These are phyloP conservation scores for Silurus lanzhouensis DNA, from an alignment of 2,797 vertebrate genomes.

Conservation along the genomic window DNA sequence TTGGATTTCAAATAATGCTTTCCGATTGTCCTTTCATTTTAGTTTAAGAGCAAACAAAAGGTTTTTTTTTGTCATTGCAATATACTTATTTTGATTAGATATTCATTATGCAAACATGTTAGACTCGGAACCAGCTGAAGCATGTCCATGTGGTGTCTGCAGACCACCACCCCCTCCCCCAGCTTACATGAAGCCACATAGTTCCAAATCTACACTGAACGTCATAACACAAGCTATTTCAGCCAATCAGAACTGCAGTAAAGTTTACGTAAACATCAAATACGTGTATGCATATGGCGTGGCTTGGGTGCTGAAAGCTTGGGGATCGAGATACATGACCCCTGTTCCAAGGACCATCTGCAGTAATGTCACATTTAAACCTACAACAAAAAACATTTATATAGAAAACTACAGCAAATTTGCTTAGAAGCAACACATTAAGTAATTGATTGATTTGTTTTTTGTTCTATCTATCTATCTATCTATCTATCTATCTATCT, in stretches of 20 bases:
- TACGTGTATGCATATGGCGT: constrained; percentile 65
- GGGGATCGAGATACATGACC: neutral
- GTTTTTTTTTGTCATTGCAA: neutral
- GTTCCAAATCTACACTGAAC: constrained; percentile 47
- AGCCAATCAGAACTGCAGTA: constrained; percentile 57
- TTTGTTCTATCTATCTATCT: neutral
- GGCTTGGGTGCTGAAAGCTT: constrained; percentile 74
- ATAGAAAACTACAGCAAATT: neutral
- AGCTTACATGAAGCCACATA: neutral
- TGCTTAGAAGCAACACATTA: neutral
- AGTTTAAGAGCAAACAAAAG: neutral
- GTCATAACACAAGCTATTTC: constrained; percentile 44
- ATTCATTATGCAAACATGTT: neutral
- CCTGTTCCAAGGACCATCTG: neutral
- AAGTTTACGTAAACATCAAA: constrained; percentile 68
- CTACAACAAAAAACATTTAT: neutral
- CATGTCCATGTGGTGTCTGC: neutral
- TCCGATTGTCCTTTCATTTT: neutral
- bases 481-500: neutral
- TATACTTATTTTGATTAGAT: neutral
- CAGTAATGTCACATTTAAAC: neutral
- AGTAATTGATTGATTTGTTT: no score
- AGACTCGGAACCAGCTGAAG: neutral
- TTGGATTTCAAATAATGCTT: neutral
- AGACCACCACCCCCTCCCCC: neutral